A percentile compares a stretch with the other conserved stretches of the same genome.
Evolutionary conservation across 1,140 invertebrate species (phyloP).

Genomic region (Psix sp.): DNA sequence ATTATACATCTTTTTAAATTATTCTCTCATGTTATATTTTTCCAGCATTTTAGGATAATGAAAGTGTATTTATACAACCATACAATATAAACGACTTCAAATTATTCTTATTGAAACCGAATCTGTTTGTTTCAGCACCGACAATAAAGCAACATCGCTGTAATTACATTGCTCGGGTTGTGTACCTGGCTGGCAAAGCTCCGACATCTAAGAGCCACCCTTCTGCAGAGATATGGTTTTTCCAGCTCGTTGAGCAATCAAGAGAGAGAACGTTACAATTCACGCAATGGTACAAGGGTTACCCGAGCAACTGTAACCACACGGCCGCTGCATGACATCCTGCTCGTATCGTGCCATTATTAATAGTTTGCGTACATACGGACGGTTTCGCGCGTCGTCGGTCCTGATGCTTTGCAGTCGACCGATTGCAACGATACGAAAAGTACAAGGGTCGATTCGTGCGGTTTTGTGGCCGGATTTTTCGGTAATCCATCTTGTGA

Average conservation of each 20-base stretch:
- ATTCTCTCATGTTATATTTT: no score
- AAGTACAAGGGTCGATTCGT: slow-evolving; percentile 37
- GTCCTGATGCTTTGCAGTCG: slow-evolving; percentile 48
- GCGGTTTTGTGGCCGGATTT: slow-evolving; percentile 54
- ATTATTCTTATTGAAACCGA: no score
- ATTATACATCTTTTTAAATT: no score
- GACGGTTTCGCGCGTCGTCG: slow-evolving; percentile 50
- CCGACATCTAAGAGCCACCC: slow-evolving; percentile 63
- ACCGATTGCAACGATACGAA: slow-evolving; percentile 29
- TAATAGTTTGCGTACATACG: slow-evolving; percentile 54
- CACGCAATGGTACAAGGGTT: slow-evolving; percentile 59
- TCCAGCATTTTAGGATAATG: no score
- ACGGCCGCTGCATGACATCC: slow-evolving; percentile 55
- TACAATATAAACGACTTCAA: no score
- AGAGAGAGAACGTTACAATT: slow-evolving; percentile 65
- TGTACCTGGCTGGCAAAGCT: slow-evolving; percentile 47
- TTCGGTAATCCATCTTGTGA: slow-evolving; percentile 55
- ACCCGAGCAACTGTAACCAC: slow-evolving; percentile 55
- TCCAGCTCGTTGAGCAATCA: slow-evolving; percentile 73
- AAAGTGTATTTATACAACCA: no score
- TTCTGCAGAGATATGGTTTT: slow-evolving; percentile 73
- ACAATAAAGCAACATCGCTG: slow-evolving; percentile 30
- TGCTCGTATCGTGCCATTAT: slow-evolving; percentile 49
- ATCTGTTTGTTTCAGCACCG: slow-evolving; percentile 25
- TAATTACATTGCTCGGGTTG: slow-evolving; percentile 29